phyloP scores from a whole-genome alignment of 2,888 invertebrate species.

The Aradus depressus region DNA sequence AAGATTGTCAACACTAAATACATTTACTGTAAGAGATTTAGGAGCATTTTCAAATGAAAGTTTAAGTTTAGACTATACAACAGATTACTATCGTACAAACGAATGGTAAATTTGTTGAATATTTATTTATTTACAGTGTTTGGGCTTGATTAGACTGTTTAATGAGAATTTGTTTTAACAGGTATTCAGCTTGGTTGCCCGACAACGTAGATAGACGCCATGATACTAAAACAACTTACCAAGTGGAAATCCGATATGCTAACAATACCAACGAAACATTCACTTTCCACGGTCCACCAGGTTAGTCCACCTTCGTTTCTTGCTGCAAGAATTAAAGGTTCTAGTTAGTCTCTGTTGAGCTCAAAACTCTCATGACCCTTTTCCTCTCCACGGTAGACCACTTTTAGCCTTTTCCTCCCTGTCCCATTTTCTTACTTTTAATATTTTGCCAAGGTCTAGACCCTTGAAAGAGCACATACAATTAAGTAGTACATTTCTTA shows the following conservation, averaged over 20 bases:
- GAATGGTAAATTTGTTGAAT: conserved; percentile 54
- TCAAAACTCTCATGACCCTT: too few relatives aligned
- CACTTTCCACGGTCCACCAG: conserved; percentile 88
- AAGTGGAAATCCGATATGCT: conserved; percentile 85
- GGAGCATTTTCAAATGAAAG: conserved; percentile 74
- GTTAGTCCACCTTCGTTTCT: conserved; percentile 32
- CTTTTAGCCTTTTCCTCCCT: too few relatives aligned
- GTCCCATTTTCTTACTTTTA: too few relatives aligned
- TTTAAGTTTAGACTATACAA: conserved; percentile 75
- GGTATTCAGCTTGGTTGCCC: conserved; percentile 80
- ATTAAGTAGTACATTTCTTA: too few relatives aligned
- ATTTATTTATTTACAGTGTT: neutral
- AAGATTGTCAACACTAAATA: conserved; percentile 88
- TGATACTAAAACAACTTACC: conserved; percentile 85
- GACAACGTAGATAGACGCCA: conserved; percentile 67
- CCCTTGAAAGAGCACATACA: too few relatives aligned
- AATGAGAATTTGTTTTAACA: conserved; percentile 27
- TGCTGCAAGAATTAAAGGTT: conserved; percentile 11
- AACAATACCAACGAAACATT: conserved; percentile 93
- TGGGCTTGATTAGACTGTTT: neutral
- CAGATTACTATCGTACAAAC: conserved; percentile 80
- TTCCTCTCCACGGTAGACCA: too few relatives aligned
- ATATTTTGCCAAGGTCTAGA: too few relatives aligned
- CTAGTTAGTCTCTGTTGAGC: neutral
- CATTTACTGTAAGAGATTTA: conserved; percentile 74